Evolutionary conservation across 2,797 vertebrate genomes (phyloP).

Genomic region (Pangasius macronema): DNA sequence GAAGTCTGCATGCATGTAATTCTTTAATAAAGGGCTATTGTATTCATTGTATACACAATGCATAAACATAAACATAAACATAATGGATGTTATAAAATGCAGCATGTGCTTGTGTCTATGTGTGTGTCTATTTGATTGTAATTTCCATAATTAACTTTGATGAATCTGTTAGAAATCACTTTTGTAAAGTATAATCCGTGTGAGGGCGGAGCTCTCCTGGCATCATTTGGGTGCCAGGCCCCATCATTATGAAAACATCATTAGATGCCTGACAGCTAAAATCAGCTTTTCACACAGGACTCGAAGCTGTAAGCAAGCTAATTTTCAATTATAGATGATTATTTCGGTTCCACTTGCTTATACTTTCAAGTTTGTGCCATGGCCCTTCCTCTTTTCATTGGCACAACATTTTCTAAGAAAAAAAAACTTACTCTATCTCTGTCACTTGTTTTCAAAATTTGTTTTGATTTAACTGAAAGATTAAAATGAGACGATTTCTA

Average conservation of each 20-base stretch:
- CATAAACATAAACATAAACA: slow-evolving; percentile 9
- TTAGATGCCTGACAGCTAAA: slow-evolving; percentile 2
- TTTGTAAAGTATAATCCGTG: background rate
- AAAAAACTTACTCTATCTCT: background rate
- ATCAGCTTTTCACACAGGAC: background rate
- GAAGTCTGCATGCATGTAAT: background rate
- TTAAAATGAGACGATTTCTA: background rate
- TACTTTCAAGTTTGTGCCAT: background rate
- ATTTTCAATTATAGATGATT: background rate
- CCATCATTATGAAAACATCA: background rate
- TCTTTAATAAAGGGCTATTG: slow-evolving; percentile 9
- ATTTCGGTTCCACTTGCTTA: background rate
- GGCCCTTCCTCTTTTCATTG: background rate
- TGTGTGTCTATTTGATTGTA: slow-evolving; percentile 16
- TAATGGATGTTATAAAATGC: background rate
- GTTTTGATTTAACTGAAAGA: background rate
- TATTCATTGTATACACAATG: background rate
- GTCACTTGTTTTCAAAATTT: background rate
- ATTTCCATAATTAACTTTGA: slow-evolving; percentile 20
- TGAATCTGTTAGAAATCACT: slow-evolving; percentile 17
- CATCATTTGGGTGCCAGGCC: background rate
- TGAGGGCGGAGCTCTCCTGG: slow-evolving; percentile 25
- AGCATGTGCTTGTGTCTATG: background rate
- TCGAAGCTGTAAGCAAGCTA: background rate
- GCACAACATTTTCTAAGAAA: background rate